phyloP scores from a whole-genome alignment of 2,888 invertebrate species.

The Phanerotoma sp. region DNA sequence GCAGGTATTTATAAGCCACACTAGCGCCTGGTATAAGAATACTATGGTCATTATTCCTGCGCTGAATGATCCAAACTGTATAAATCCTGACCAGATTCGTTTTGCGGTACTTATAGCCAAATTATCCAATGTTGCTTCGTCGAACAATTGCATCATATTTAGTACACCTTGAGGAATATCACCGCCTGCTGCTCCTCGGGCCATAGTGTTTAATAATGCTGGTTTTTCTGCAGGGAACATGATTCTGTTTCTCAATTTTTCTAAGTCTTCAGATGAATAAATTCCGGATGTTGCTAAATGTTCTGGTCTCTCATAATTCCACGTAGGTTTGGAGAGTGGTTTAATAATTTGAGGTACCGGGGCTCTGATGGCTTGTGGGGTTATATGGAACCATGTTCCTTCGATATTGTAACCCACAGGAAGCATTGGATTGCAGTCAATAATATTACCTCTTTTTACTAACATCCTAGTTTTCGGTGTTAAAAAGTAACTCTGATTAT shows the following conservation, averaged over 20 bases:
- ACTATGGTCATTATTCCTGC: neutral
- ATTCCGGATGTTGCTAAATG: slow-evolving; percentile 14
- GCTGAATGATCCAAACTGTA: neutral
- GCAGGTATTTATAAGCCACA: neutral
- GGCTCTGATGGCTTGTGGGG: too few species aligned
- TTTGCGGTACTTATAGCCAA: too few species aligned
- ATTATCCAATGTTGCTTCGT: slow-evolving; percentile 7
- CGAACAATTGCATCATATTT: neutral
- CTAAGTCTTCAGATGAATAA: slow-evolving; percentile 14
- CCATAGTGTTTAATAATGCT: too few species aligned
- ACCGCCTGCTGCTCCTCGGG: neutral
- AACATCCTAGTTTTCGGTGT: slow-evolving; percentile 14
- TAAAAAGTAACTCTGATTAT: slow-evolving; percentile 14
- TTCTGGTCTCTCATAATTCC: too few species aligned
- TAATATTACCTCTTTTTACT: slow-evolving; percentile 10
- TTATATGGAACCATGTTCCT: too few species aligned
- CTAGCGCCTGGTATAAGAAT: neutral
- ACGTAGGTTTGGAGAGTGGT: slow-evolving; percentile 11
- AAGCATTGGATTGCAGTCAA: too few species aligned
- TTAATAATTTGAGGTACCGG: slow-evolving; percentile 7
- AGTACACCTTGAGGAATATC: neutral
- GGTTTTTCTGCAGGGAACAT: slow-evolving; percentile 27
- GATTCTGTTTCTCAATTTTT: slow-evolving; percentile 16
- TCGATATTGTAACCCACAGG: too few species aligned
- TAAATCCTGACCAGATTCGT: neutral